Conservation (phyloP, 2,113 vertebrate species). For the Alligator mississippiensis region DNA sequence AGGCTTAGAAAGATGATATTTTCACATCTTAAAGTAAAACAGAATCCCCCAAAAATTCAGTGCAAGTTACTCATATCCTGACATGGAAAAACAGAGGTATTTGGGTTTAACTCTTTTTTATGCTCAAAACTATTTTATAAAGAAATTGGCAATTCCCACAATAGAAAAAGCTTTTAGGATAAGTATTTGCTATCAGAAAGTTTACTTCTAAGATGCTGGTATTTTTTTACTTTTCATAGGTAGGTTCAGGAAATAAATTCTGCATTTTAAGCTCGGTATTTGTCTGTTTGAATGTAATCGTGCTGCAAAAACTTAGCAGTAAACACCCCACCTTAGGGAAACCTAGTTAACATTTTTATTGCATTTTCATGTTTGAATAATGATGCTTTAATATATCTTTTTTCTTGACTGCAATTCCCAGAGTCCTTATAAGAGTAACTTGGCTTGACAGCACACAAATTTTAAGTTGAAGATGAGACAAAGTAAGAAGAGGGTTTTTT, state of each 20-base stretch:
- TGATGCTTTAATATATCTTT: slow-evolving; percentile 69
- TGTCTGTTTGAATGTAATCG: slow-evolving; percentile 56
- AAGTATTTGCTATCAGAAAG: neutral
- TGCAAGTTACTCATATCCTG: neutral
- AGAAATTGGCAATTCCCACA: neutral
- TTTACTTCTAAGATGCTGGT: slow-evolving; percentile 19
- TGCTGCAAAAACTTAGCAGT: slow-evolving; percentile 55
- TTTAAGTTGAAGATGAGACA: slow-evolving; percentile 63
- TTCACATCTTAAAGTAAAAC: neutral
- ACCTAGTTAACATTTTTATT: slow-evolving; percentile 70
- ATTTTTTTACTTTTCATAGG: slow-evolving; percentile 22
- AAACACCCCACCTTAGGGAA: slow-evolving; percentile 65
- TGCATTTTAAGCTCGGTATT: slow-evolving; percentile 27
- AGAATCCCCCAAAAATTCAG: neutral
- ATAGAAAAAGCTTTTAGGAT: slow-evolving; percentile 20
- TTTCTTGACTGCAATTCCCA: slow-evolving; percentile 63
- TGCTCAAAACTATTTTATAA: neutral
- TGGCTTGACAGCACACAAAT: slow-evolving; percentile 61
- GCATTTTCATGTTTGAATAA: slow-evolving; percentile 76
- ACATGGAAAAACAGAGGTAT: neutral
- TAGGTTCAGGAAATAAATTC: neutral
- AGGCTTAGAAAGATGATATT: slow-evolving; percentile 24
- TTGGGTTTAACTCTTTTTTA: neutral
- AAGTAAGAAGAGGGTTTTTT: slow-evolving; percentile 26
- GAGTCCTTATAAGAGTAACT: slow-evolving; percentile 58